Evolutionary conservation across 2,797 vertebrate species (phyloP).

Genomic region (Micropoecilia bifurca): DNA sequence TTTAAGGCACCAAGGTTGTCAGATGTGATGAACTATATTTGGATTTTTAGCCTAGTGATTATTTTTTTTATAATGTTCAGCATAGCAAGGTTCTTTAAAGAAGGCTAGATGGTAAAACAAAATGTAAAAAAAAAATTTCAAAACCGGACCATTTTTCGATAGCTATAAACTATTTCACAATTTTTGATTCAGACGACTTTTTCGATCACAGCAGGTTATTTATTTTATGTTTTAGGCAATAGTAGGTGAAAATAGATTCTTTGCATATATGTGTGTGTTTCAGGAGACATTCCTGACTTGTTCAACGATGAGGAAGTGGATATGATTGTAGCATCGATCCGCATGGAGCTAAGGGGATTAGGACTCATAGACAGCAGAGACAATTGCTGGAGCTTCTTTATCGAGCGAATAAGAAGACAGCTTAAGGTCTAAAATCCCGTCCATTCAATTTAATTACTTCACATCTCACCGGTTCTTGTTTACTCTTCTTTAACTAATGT

Average conservation of each 20-base stretch:
- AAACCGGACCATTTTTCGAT: not conserved
- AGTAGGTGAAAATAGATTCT: not conserved
- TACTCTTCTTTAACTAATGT: not conserved
- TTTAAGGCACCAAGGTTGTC: not conserved
- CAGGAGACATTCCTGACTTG: constrained; percentile 81
- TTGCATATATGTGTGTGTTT: constrained; percentile 6
- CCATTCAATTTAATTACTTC: not conserved
- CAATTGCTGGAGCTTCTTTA: constrained; percentile 85
- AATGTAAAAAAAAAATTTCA: not conserved
- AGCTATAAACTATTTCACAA: not conserved
- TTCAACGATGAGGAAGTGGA: constrained; percentile 83
- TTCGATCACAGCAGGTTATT: not conserved
- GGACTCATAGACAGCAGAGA: constrained; percentile 80
- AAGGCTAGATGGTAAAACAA: not conserved
- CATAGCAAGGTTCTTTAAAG: not conserved
- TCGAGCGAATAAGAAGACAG: constrained; percentile 76
- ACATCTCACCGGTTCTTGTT: not conserved
- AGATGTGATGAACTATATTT: not conserved
- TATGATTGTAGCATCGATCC: constrained; percentile 79
- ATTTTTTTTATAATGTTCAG: not conserved
- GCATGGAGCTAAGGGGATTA: constrained; percentile 80
- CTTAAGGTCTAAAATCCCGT: constrained; percentile 65
- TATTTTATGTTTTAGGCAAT: not conserved
- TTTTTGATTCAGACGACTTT: not conserved
- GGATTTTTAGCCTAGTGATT: not conserved